These are phyloP conservation scores for Hypomecis punctinalis DNA, from an alignment of 2,888 invertebrate species.

Conservation along the genomic window DNA sequence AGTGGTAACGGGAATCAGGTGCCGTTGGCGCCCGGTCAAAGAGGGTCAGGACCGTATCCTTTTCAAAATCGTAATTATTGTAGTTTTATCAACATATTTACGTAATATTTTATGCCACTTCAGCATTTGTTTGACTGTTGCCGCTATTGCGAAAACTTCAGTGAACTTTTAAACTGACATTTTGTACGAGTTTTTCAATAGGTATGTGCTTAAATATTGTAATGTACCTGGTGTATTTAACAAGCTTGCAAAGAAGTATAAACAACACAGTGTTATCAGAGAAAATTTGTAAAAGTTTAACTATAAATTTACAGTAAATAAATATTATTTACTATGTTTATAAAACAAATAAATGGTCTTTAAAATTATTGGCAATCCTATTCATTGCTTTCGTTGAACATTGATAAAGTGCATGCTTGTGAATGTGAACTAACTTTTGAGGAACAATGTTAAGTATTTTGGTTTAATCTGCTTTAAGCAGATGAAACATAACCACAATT, in stretches of 20 bases:
- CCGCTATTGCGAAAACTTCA: slow-evolving; percentile 69
- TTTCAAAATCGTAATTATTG: slow-evolving; percentile 60
- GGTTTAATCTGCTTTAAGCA: too few relatives aligned
- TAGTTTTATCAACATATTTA: slow-evolving; percentile 72
- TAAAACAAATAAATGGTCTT: too few relatives aligned
- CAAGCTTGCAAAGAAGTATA: background rate
- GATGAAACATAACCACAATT: too few relatives aligned
- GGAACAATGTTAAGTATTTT: too few relatives aligned
- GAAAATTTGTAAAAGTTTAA: background rate
- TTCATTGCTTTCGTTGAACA: too few relatives aligned
- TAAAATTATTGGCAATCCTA: too few relatives aligned
- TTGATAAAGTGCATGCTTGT: too few relatives aligned
- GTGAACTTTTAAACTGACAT: slow-evolving; percentile 23
- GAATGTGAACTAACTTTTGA: too few relatives aligned
- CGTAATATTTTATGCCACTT: slow-evolving; percentile 78
- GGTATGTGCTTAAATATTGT: slow-evolving; percentile 4
- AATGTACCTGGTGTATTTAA: background rate
- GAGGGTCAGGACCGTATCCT: slow-evolving; percentile 86
- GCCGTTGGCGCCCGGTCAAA: slow-evolving; percentile 86
- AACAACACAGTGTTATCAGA: background rate
- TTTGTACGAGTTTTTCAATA: slow-evolving; percentile 3
- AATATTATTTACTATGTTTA: too few relatives aligned
- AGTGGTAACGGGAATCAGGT: slow-evolving; percentile 88
- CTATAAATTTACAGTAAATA: too few relatives aligned
- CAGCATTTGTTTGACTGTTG: slow-evolving; percentile 64